Conservation (phyloP, 2,113 vertebrate species). For the Tetrax tetrax region DNA sequence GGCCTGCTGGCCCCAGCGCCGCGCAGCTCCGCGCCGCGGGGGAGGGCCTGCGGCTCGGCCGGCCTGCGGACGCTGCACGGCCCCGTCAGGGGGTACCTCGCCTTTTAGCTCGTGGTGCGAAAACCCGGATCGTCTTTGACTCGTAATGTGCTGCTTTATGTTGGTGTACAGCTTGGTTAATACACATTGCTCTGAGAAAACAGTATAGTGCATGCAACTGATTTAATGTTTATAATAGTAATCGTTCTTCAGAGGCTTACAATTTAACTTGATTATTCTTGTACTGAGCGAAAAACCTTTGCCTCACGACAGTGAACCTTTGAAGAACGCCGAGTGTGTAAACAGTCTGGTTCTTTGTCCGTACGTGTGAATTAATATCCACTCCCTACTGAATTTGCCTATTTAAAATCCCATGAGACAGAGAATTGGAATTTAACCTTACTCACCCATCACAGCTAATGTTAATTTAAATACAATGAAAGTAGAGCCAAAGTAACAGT, state of each 20-base stretch:
- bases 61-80: background rate
- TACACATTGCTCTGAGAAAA: rapidly evolving
- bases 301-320: rapidly evolving
- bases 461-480: background rate
- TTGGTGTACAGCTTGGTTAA: rapidly evolving
- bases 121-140: rapidly evolving
- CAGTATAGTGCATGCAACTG: rapidly evolving
- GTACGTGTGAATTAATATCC: background rate
- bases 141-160: rapidly evolving
- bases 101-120: background rate
- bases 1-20: background rate
- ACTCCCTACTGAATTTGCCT: background rate
- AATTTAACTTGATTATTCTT: background rate
- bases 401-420: background rate
- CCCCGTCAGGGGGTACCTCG: no score
- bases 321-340: rapidly evolving
- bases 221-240: rapidly evolving
- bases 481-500: background rate
- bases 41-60: background rate
- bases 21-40: background rate
- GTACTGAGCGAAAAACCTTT: rapidly evolving
- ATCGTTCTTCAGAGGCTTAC: background rate
- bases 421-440: background rate
- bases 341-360: background rate
- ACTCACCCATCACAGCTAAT: background rate